Base-by-base conservation (phyloP, 2,113 vertebrate genomes). In the Platycercus adscitus region DNA sequence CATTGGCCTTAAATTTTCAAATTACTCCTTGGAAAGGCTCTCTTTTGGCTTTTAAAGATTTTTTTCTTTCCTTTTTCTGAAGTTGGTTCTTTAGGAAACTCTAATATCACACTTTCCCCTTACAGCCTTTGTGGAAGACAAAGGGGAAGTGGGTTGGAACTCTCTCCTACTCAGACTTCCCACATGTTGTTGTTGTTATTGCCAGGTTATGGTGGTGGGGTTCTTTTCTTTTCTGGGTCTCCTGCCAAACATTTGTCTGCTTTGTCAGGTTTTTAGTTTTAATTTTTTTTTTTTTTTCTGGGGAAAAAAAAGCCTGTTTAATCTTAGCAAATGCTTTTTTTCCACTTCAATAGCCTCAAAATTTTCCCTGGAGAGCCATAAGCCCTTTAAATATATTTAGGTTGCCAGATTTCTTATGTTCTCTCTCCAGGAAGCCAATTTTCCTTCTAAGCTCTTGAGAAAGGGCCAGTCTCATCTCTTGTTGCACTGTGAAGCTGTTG, bases 361-460 rank as follows among this genome's bases (percentile, higher is more conserved):
- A 79, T 93, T 95, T 96, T 88, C 66, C 89, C 66, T 69, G 78
- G 95, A 92, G 88, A 97, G 68, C 79, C 58, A 15, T 85, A 83
- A 96, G 76, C 55, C 83, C 93, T 97, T 96, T 92, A 94, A 94
- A 90, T 92, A 80, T 86, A 93, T 94, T 97, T 91, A 87, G 49
- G 94, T 94, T 97, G 81, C 93, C 86, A 96, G 63, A 95, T 88
- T 91, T 97, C 93, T 96, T 86, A 91, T 95, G 86, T 91, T 96
- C 31, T 84, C 78, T 92, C 82, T 92, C 91, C 91, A 93, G 56
- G 81, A 97, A 96, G 93, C 76, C 92, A 89, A 68, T 96, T 96
- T 97, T 93, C 23, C 47, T 83, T 61, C 71, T 86, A 93, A 82
- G 55, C 88, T 94, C 92, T 92, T 93, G 78, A 91, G 90, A 96